Base-by-base conservation (phyloP, 2,888 invertebrate species). In the Macrosiphum euphorbiae region DNA sequence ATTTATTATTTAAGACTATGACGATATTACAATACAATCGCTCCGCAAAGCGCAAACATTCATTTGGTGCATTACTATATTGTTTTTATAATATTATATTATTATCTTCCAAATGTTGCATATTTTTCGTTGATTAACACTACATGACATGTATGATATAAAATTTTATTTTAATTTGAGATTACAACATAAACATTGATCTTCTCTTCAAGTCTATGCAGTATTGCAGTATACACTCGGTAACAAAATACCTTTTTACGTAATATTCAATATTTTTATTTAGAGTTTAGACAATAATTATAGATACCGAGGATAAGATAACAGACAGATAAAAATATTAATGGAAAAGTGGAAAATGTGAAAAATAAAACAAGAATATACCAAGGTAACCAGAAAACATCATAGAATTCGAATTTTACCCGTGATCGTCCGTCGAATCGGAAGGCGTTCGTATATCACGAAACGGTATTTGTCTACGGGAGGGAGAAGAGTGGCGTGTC, bases 371-470 rank as follows among this genome's bases (percentile, higher is more conserved):
- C n/a, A 67, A 16, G 35, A 67, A 35, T n/a, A 35, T n/a, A 67
- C n/a, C n/a, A 28, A 28, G 5, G n/a, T 67, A 67, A 16, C 35
- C 0, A 67, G 61, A n/a, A 67, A 16, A 67, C 35, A 35, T 67
- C 2, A 20, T 7, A 35, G 35, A 35, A 35, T 67, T 67, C 7
- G 67, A 67, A 67, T 67, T 67, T 67, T 67, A 67, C 16, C 35
- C n/a, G 67, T 67, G n/a, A 5, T 67, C 7, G 67, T 20, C n/a
- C 16, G 50, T 92, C 92, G 52, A 88, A 92, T 92, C 88, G 67
- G 92, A 92, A 92, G 24, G 20, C 88, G 78, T 92, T 88, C 88
- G 67, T 88, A 92, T 92, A 92, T 92, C 92, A 92, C 92, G 44
- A 88, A 67, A 88, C 52, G 28, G n/a, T 35, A 35, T 61, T 61